Percentiles rank a stretch among this genome's conserved stretches.
Evolutionary conservation across 2,113 vertebrate genomes (phyloP).

Genomic region (Pycnonotus jocosus): DNA sequence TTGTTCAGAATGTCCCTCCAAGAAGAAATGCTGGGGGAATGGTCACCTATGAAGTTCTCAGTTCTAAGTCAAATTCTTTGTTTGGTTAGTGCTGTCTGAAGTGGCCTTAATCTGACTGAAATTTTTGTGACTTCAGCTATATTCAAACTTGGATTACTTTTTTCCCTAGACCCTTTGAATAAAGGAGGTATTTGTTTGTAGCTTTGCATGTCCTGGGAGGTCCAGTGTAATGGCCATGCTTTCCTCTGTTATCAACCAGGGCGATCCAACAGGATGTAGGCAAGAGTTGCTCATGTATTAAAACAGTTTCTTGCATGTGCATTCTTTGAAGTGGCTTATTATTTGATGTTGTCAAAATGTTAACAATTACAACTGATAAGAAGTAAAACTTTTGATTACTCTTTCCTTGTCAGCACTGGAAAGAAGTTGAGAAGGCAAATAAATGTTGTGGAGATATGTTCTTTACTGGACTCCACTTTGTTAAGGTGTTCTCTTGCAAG

Average conservation of each 20-base stretch:
- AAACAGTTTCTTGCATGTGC: not conserved
- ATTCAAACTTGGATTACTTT: not conserved
- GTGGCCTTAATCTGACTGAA: not conserved
- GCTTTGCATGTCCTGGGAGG: not conserved
- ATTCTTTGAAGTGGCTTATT: not conserved
- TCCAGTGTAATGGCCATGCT: not conserved
- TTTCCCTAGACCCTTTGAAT: not conserved
- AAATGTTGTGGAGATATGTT: not conserved
- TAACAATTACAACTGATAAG: not conserved
- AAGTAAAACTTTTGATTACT: not conserved
- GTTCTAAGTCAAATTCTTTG: not conserved
- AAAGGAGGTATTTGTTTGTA: not conserved
- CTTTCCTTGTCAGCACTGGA: not conserved
- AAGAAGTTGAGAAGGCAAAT: not conserved
- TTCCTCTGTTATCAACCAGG: accelerated
- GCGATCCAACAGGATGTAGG: not conserved
- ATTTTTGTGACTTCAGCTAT: not conserved
- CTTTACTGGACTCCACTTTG: not conserved
- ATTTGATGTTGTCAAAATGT: not conserved
- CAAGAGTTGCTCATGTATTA: not conserved
- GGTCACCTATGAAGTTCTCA: not conserved
- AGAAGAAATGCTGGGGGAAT: not conserved
- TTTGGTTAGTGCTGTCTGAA: not conserved
- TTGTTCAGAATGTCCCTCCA: not conserved
- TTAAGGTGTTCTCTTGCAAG: not conserved